Percentiles rank a stretch among this genome's conserved stretches.
Conservation (phyloP, 2,797 vertebrate genomes). For the Phyllotis vaccarum region DNA sequence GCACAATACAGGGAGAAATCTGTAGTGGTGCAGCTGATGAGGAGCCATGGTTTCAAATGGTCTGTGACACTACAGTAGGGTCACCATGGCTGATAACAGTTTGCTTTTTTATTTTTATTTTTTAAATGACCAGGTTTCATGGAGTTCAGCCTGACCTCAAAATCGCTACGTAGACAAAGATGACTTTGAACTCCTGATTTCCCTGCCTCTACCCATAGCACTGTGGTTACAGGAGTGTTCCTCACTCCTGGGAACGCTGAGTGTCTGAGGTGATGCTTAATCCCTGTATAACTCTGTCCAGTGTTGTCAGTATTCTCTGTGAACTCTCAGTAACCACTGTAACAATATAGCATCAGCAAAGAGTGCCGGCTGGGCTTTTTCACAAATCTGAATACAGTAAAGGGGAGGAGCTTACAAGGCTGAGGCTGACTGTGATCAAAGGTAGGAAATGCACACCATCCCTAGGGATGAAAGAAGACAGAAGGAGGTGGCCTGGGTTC, state of each 20-base stretch:
- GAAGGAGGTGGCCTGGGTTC: not conserved
- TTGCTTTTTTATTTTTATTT: not conserved
- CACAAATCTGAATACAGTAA: not conserved
- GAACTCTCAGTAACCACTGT: not conserved
- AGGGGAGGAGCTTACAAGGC: not conserved
- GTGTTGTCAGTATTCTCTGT: not conserved
- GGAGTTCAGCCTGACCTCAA: not conserved
- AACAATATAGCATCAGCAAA: not conserved
- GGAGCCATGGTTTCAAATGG: not conserved
- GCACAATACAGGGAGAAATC: not conserved
- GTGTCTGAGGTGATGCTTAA: not conserved
- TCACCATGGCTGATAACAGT: not conserved
- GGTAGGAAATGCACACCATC: not conserved
- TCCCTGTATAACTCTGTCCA: not conserved
- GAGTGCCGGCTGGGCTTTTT: not conserved
- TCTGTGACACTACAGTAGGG: not conserved
- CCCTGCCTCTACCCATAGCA: not conserved
- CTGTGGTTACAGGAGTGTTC: not conserved
- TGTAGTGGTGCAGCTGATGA: too few species aligned
- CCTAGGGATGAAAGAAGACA: not conserved
- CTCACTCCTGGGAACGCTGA: not conserved
- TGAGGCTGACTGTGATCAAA: not conserved
- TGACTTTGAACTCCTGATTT: not conserved
- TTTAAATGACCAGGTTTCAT: not conserved
- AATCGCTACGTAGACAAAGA: not conserved